Percentiles rank a stretch among this genome's conserved stretches.
Evolutionary conservation across 2,797 vertebrate species (phyloP).

Genomic region (Chaunax sp.): DNA sequence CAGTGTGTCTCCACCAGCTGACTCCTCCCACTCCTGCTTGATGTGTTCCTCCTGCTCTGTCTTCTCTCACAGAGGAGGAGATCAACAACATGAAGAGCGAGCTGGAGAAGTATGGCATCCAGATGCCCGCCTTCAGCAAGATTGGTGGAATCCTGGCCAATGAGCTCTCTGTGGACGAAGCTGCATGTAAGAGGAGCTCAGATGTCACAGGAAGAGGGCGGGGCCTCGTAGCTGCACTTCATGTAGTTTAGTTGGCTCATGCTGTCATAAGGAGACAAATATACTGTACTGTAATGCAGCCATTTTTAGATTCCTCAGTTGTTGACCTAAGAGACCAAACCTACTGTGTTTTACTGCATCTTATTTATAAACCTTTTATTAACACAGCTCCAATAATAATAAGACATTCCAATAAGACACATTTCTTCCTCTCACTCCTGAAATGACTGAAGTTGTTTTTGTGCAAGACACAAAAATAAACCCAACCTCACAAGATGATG

Average conservation of each 20-base stretch:
- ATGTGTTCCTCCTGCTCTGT: conserved; percentile 44
- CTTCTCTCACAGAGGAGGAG: conserved; percentile 90
- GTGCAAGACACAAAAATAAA: too few species aligned
- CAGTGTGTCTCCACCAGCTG: conserved; percentile 32
- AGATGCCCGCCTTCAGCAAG: conserved; percentile 99
- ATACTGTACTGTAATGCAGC: background rate
- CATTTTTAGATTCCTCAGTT: background rate
- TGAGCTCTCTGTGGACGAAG: conserved; percentile 97
- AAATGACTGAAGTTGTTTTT: too few species aligned
- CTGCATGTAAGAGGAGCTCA: conserved; percentile 87
- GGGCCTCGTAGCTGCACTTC: background rate
- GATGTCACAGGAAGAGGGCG: conserved; percentile 20
- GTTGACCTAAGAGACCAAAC: too few species aligned
- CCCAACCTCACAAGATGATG: too few species aligned
- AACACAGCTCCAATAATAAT: too few species aligned
- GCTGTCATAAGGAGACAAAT: background rate
- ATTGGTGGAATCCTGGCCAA: conserved; percentile 98
- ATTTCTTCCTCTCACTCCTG: too few species aligned
- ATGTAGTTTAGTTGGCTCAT: background rate
- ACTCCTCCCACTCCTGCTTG: background rate
- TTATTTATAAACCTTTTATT: too few species aligned
- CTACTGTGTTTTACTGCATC: too few species aligned
- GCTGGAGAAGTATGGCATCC: conserved; percentile 98
- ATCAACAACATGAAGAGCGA: conserved; percentile 99
- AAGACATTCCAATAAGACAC: too few species aligned